These are phyloP conservation scores for Coryphaenoides rupestris DNA, from an alignment of 2,113 vertebrate species.

Conservation along the genomic window DNA sequence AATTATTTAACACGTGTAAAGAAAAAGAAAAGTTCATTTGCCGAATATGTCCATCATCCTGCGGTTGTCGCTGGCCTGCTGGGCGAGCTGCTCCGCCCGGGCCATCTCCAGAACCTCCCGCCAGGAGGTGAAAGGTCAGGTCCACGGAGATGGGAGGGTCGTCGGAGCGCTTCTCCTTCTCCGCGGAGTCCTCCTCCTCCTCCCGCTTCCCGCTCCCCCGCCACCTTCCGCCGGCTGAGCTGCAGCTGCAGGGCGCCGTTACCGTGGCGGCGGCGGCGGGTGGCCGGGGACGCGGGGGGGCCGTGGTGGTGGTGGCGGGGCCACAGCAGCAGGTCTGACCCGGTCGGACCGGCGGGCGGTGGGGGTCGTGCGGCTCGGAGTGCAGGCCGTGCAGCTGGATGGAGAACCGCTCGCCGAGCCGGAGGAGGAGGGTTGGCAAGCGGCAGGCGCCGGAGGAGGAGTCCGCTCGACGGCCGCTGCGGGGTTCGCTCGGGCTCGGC, in stretches of 20 bases:
- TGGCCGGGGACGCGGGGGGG: conserved; percentile 28
- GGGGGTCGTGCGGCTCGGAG: no score
- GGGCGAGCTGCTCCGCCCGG: conserved; percentile 81
- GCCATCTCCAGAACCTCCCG: conserved; percentile 89
- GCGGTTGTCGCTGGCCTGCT: conserved; percentile 87
- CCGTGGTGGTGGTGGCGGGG: no score
- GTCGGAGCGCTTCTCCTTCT: conserved; percentile 72
- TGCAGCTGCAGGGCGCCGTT: conserved; percentile 21
- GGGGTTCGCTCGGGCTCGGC: no score
- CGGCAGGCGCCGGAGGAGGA: conserved; percentile 48
- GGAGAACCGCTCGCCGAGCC: conserved; percentile 83
- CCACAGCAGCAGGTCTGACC: no score
- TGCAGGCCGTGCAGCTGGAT: conserved; percentile 73
- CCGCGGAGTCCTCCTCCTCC: no score
- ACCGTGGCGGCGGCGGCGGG: conserved; percentile 9
- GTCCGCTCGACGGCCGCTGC: neutral
- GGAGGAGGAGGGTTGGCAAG: conserved; percentile 75
- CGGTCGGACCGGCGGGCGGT: no score
- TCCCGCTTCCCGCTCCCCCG: neutral
- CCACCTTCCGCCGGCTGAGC: conserved; percentile 32
- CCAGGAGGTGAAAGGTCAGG: conserved; percentile 90
- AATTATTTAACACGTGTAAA: no score
- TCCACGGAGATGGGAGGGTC: conserved; percentile 88
- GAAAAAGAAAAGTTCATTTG: conserved; percentile 64
- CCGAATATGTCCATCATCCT: conserved; percentile 87